These are phyloP conservation scores for Cryptoprocta ferox DNA, from an alignment of 2,797 vertebrate genomes.

Conservation along the genomic window DNA sequence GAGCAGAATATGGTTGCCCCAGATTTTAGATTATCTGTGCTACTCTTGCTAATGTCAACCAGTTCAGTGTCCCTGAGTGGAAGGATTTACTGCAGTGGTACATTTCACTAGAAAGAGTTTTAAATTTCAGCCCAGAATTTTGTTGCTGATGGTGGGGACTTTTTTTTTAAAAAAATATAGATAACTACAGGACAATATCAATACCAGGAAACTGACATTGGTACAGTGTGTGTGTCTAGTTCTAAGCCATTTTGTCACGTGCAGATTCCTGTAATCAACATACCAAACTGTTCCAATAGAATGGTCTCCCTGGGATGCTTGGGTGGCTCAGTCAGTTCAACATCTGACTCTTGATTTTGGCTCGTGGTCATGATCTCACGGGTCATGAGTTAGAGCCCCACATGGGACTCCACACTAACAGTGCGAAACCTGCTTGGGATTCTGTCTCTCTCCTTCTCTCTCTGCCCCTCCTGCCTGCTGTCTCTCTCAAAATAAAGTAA, in stretches of 20 bases:
- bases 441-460: too few species aligned
- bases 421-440: too few species aligned
- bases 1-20: background rate
- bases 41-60: background rate
- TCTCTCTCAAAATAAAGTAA: too few species aligned
- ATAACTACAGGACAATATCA: background rate
- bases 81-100: background rate
- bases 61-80: background rate
- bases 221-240: background rate
- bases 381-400: too few species aligned
- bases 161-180: background rate
- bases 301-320: background rate
- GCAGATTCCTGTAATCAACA: background rate
- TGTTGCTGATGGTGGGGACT: background rate
- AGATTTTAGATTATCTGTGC: background rate
- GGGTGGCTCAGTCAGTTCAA: too few species aligned
- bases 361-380: too few species aligned
- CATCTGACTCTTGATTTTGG: too few species aligned
- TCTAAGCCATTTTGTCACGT: background rate
- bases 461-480: too few species aligned
- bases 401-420: too few species aligned
- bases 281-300: background rate
- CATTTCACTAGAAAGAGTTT: slow-evolving; percentile 30
- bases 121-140: slow-evolving; percentile 30
- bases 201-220: background rate